phyloP scores from a whole-genome alignment of 2,113 vertebrate species.

The Odobenus rosmarus region DNA sequence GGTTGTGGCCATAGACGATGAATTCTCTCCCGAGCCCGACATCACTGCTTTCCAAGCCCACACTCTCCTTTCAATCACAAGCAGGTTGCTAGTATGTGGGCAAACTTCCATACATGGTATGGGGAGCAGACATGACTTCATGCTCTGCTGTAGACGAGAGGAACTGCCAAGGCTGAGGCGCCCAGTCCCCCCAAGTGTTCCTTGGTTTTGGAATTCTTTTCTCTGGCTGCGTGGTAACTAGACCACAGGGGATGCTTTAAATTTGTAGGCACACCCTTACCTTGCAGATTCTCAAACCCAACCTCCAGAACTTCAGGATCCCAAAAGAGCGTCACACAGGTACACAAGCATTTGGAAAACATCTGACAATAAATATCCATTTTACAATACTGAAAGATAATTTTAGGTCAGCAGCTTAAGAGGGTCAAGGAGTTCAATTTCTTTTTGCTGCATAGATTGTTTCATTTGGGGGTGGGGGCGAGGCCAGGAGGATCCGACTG shows the following conservation, averaged over 20 bases:
- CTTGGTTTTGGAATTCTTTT: slow-evolving; percentile 33
- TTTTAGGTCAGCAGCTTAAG: background rate
- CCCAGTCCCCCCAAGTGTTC: slow-evolving; percentile 43
- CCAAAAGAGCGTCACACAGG: background rate
- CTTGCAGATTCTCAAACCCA: background rate
- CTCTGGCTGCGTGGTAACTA: slow-evolving; percentile 21
- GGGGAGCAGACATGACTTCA: slow-evolving; percentile 76
- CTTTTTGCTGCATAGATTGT: background rate
- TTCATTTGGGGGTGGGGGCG: background rate
- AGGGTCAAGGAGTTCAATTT: background rate
- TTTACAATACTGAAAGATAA: background rate
- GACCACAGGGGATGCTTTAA: slow-evolving; percentile 62
- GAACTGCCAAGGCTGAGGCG: slow-evolving; percentile 63
- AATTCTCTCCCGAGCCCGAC: background rate
- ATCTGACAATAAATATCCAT: background rate
- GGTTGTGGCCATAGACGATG: background rate
- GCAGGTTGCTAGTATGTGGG: slow-evolving; percentile 74
- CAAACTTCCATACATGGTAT: slow-evolving; percentile 63
- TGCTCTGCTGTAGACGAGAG: slow-evolving; percentile 43
- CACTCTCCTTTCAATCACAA: slow-evolving; percentile 58
- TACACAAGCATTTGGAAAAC: slow-evolving; percentile 44
- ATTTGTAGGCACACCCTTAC: background rate
- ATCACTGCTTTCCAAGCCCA: background rate
- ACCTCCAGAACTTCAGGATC: background rate
- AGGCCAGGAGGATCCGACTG: background rate